Evolutionary conservation across 2,113 vertebrate species (phyloP).

Genomic region (Beaufortia kweichowensis): DNA sequence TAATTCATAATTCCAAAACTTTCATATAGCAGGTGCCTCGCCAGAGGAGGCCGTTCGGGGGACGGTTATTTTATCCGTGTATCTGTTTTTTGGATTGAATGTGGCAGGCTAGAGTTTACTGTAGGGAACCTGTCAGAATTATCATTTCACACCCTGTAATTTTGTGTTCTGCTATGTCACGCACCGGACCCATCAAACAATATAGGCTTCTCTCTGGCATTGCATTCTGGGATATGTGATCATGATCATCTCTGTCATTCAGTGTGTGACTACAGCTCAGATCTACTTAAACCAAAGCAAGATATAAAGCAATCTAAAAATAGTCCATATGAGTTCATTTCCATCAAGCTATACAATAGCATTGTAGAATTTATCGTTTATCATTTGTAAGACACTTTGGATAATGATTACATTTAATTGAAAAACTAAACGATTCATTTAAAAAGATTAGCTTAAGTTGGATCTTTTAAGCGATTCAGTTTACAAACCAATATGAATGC

Average conservation of each 20-base stretch:
- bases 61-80: slow-evolving; percentile 7
- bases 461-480: no score
- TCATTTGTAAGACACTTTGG: no score
- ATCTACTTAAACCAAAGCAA: background rate
- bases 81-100: background rate
- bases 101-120: slow-evolving; percentile 14
- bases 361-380: no score
- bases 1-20: slow-evolving; percentile 7
- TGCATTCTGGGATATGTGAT: slow-evolving; percentile 16
- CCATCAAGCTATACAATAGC: no score
- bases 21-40: background rate
- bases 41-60: background rate
- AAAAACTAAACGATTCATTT: no score
- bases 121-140: slow-evolving; percentile 42
- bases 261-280: background rate
- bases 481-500: no score
- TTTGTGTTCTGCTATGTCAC: slow-evolving; percentile 42
- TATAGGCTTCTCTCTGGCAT: background rate
- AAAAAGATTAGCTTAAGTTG: no score
- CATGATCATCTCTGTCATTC: slow-evolving; percentile 3
- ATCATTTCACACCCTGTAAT: slow-evolving; percentile 40
- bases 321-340: no score
- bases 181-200: slow-evolving; percentile 9
- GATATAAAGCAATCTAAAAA: no score
- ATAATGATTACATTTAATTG: no score